These are phyloP conservation scores for Agrochola lychnidis DNA, from an alignment of 2,888 invertebrate genomes.

Conservation along the genomic window DNA sequence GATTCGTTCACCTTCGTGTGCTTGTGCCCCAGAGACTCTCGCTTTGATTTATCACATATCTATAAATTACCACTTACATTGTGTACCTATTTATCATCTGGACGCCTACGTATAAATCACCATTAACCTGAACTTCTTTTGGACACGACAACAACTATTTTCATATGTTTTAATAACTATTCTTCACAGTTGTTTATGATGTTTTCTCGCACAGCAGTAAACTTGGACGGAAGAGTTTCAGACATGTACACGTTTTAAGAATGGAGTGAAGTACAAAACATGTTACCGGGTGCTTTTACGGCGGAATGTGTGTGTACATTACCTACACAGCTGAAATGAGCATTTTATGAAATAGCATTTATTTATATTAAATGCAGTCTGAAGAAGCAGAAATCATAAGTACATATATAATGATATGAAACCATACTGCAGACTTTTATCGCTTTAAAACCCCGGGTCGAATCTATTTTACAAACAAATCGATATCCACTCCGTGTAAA, in stretches of 20 bases:
- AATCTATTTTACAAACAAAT: slow-evolving; percentile 2
- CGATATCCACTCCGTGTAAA: neutral
- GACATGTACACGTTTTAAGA: slow-evolving; percentile 49
- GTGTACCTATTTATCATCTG: slow-evolving; percentile 70
- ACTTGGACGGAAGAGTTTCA: slow-evolving; percentile 53
- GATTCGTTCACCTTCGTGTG: slow-evolving; percentile 72
- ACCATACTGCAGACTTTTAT: neutral
- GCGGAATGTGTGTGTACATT: slow-evolving; percentile 33
- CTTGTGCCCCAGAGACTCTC: slow-evolving; percentile 64
- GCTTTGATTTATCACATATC: slow-evolving; percentile 72
- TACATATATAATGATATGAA: slow-evolving; percentile 1
- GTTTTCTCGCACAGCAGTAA: slow-evolving; percentile 45
- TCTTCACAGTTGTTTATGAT: slow-evolving; percentile 41
- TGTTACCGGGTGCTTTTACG: slow-evolving; percentile 50
- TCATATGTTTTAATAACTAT: slow-evolving; percentile 42
- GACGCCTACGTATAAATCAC: slow-evolving; percentile 65
- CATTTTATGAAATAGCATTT: slow-evolving; percentile 32
- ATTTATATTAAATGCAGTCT: slow-evolving; percentile 38
- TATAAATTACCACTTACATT: slow-evolving; percentile 75
- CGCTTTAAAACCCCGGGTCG: neutral
- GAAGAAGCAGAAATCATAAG: neutral
- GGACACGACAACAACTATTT: slow-evolving; percentile 47
- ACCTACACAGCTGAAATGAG: slow-evolving; percentile 37
- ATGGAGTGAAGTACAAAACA: slow-evolving; percentile 62
- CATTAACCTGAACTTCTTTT: slow-evolving; percentile 44